Percentiles rank a stretch among this genome's conserved stretches.
phyloP scores from a whole-genome alignment of 2,888 invertebrate species.

The Conomelus anceps region DNA sequence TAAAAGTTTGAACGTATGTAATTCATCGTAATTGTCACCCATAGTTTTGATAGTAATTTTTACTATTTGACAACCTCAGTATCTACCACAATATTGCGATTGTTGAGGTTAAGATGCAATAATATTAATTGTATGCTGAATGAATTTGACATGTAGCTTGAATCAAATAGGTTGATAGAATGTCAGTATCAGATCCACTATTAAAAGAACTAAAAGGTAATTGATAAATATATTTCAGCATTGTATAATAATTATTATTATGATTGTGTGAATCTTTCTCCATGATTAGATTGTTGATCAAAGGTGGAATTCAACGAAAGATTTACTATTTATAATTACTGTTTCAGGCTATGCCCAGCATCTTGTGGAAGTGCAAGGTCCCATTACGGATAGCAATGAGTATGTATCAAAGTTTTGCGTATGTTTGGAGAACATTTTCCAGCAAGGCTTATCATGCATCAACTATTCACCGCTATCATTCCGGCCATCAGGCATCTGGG shows the following conservation, averaged over 20 bases:
- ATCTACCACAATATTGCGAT: not conserved
- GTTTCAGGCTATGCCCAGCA: slow-evolving; percentile 27
- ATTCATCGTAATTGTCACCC: not conserved
- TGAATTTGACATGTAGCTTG: not conserved
- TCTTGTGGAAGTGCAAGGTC: slow-evolving; percentile 23
- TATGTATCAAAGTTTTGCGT: slow-evolving; percentile 47
- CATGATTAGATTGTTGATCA: not conserved
- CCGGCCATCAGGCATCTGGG: slow-evolving; percentile 46
- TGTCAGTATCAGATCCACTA: slow-evolving; percentile 23
- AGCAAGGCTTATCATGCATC: slow-evolving; percentile 45
- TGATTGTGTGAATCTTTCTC: not conserved
- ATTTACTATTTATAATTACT: not conserved
- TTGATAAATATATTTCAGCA: not conserved
- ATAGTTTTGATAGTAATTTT: not conserved
- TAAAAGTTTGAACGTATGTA: not conserved
- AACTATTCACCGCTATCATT: slow-evolving; percentile 42
- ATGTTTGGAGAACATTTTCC: slow-evolving; percentile 51
- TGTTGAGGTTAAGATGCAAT: not conserved
- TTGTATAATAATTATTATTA: not conserved
- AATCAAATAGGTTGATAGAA: not conserved
- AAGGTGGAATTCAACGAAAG: not conserved
- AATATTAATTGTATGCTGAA: not conserved
- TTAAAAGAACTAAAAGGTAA: slow-evolving; percentile 23
- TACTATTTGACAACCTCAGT: too few species aligned
- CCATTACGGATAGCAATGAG: slow-evolving; percentile 46